Evolutionary conservation across 92 coral and sea anemone genomes (phyloP), one percentile per base, ranked within the genome.

Genomic region (Parazoanthus darwini): DNA sequence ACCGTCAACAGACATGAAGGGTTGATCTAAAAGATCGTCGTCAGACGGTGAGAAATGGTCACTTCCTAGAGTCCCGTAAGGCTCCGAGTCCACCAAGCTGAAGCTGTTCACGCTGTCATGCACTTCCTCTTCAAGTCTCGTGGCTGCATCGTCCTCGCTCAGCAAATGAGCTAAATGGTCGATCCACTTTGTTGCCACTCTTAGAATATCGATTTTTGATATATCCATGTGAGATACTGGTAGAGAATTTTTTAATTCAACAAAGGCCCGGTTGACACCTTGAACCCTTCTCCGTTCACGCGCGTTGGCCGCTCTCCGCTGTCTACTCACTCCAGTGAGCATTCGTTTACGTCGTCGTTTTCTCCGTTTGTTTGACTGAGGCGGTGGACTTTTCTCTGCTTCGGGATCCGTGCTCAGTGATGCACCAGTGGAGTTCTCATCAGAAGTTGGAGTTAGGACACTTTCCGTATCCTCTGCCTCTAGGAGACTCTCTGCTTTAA

Each of bases 301-400:
- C 81, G 96, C 99, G 70, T 97, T 97, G 59, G 99, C 99, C 2
- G 99, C 99, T 20, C 99, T 91, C 20, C 99, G 93, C 72, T 97
- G 99, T 59, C 99, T 91, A 46, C 99, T 97, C 16, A 97, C 99
- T 39, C 99, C 99, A 18, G 99, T 97, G 76, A 97, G 89, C 99
- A 97, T 95, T 75, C 99, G 92, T 65, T 95, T 97, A 87, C 96
- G 91, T 65, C 99, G 95, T 81, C 99, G 90, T 63, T 95, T 95
- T 89, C 87, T 84, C 23, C 87, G 78, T 26, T 84, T 84, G 25
- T 72, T 70, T 72, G 87, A 72, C 79, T 70, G 87, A 44, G 87
- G 87, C 42, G 87, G 87, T 36, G 87, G 87, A 73, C 87, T 84
- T 84, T 84, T 84, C 79, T 84, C 87, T 35, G 87, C 87, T 79